phyloP scores from a whole-genome alignment of 2,797 vertebrate genomes.

The Anabacerthia variegaticeps region DNA sequence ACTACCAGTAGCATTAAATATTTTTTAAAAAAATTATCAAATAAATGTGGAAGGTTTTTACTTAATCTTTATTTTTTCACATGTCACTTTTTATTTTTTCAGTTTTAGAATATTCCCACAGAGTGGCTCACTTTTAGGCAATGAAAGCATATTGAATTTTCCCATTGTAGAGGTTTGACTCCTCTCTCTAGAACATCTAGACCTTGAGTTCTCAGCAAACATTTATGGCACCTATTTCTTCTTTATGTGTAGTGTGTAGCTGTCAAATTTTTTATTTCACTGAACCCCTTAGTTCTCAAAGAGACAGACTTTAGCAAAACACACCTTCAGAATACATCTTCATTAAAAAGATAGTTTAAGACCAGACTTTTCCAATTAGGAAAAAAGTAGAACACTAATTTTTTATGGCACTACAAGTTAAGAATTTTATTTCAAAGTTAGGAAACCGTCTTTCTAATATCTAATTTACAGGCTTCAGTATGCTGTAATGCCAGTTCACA shows the following conservation, averaged over 20 bases:
- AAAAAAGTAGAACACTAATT: neutral
- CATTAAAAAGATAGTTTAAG: neutral
- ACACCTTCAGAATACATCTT: neutral
- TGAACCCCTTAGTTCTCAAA: neutral
- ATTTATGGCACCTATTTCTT: neutral
- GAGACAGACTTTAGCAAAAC: neutral
- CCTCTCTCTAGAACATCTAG: neutral
- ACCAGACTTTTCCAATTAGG: neutral
- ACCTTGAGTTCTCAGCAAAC: neutral
- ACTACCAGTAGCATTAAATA: neutral
- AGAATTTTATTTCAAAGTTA: neutral
- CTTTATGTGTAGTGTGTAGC: neutral
- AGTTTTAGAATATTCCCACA: neutral
- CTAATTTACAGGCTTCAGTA: neutral
- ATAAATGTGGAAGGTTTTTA: neutral
- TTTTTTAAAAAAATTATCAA: neutral
- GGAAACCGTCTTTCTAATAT: neutral
- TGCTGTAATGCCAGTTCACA: neutral
- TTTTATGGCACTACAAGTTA: neutral
- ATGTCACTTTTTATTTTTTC: neutral
- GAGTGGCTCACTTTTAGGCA: neutral
- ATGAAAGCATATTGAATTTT: neutral
- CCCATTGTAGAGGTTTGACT: neutral
- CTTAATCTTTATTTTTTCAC: neutral
- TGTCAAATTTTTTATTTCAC: neutral